Percentiles rank a stretch among this genome's conserved stretches.
Evolutionary conservation across 2,113 vertebrate species (phyloP).

Genomic region (Gasterosteus nipponicus): DNA sequence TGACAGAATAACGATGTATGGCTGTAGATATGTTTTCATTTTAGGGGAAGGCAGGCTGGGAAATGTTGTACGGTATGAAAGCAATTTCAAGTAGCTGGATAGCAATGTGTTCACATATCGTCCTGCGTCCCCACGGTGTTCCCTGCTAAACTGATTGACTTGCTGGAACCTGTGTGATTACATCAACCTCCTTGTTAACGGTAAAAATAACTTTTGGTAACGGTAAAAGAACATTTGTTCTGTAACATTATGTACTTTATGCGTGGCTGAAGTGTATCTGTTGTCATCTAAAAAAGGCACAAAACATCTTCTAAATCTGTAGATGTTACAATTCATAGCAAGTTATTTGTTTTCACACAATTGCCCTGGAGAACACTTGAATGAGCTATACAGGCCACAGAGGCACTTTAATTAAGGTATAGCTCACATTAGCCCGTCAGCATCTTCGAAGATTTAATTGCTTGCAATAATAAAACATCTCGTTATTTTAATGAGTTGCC

Average conservation of each 20-base stretch:
- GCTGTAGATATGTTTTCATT: conserved; percentile 10
- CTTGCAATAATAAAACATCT: conserved; percentile 24
- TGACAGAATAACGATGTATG: neutral
- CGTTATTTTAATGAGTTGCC: conserved; percentile 19
- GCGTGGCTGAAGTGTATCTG: neutral
- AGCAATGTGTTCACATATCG: neutral
- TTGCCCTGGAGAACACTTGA: conserved; percentile 12
- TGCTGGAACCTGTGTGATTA: neutral
- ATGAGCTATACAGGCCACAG: conserved; percentile 26
- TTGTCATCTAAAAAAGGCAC: neutral
- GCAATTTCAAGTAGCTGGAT: conserved; percentile 5
- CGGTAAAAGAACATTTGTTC: neutral
- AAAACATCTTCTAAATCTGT: conserved; percentile 11
- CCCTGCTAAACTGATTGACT: neutral
- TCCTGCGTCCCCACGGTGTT: neutral
- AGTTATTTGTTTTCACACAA: conserved; percentile 33
- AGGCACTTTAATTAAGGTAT: conserved; percentile 4
- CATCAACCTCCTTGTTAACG: neutral
- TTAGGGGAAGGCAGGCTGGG: neutral
- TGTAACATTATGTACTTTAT: conserved; percentile 3
- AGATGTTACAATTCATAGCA: conserved; percentile 9
- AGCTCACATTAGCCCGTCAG: conserved; percentile 9
- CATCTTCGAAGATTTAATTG: conserved; percentile 30
- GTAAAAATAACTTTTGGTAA: neutral
- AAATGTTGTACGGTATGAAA: neutral